Evolutionary conservation across 2,113 vertebrate genomes (phyloP).

Genomic region (Tympanuchus pallidicinctus): DNA sequence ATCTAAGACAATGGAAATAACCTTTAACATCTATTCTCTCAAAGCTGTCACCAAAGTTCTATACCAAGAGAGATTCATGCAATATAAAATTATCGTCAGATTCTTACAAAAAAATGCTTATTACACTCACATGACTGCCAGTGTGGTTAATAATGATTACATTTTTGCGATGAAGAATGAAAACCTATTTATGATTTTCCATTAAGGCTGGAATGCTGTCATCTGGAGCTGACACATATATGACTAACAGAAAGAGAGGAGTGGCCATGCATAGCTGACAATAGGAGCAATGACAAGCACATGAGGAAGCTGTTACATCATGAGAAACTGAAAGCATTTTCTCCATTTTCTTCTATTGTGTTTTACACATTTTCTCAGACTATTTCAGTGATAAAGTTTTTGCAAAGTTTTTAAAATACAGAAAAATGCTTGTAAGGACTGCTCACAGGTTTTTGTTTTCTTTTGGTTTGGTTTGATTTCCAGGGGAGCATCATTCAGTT

Average conservation of each 20-base stretch:
- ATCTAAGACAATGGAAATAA: neutral
- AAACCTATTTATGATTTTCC: neutral
- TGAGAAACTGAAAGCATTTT: neutral
- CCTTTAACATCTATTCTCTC: neutral
- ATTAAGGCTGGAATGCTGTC: neutral
- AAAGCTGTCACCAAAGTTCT: conserved; percentile 24
- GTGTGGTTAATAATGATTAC: conserved; percentile 14
- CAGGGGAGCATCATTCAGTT: neutral
- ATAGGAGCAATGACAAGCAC: neutral
- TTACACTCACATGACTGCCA: neutral
- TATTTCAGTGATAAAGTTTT: neutral
- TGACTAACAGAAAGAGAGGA: neutral
- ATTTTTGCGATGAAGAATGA: conserved; percentile 27
- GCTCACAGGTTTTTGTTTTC: neutral
- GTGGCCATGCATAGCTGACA: neutral
- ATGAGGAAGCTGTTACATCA: neutral
- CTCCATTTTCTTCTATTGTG: neutral
- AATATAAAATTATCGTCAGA: conserved; percentile 37
- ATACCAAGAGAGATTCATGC: conserved; percentile 23
- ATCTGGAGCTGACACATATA: neutral
- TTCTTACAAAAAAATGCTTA: conserved; percentile 20
- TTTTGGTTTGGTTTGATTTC: neutral
- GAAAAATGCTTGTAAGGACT: neutral
- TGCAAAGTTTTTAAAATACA: neutral
- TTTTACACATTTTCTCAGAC: neutral